Percentiles rank a stretch among this genome's conserved stretches.
These are phyloP conservation scores for Actias luna DNA, from an alignment of 2,888 invertebrate species.

Conservation along the genomic window DNA sequence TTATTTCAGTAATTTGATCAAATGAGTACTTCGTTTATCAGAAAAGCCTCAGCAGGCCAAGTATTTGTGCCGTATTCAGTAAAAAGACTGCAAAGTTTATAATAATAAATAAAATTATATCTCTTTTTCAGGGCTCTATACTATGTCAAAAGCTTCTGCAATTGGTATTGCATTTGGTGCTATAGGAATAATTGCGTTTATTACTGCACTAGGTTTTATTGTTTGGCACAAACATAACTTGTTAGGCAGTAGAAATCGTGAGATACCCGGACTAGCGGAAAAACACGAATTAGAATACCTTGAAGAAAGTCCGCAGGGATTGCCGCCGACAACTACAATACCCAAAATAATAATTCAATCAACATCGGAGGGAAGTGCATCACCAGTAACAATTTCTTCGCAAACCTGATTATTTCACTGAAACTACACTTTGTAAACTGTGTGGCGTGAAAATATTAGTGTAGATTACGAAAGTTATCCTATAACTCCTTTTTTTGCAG, in stretches of 20 bases:
- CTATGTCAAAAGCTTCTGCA: conserved; percentile 68
- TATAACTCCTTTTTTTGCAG: no score
- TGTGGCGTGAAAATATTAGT: no score
- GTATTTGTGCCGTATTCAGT: neutral
- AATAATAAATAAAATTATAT: neutral
- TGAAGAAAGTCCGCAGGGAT: conserved; percentile 20
- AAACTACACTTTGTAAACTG: neutral
- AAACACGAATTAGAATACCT: conserved; percentile 44
- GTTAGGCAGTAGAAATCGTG: conserved; percentile 40
- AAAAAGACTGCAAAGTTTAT: neutral
- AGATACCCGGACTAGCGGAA: conserved; percentile 33
- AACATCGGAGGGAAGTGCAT: conserved; percentile 49
- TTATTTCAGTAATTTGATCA: no score
- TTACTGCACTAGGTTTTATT: conserved; percentile 48
- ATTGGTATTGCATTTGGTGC: conserved; percentile 62
- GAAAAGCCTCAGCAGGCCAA: no score
- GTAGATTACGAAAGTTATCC: no score
- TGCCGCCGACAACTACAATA: conserved; percentile 27
- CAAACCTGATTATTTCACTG: neutral
- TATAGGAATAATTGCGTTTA: conserved; percentile 43
- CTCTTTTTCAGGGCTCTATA: conserved; percentile 55
- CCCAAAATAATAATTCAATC: conserved; percentile 53
- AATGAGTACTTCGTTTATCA: no score
- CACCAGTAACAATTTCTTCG: conserved; percentile 19
- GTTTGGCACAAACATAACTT: conserved; percentile 60